These are phyloP conservation scores for Pammene fasciana DNA, from an alignment of 2,888 invertebrate species.

Conservation along the genomic window DNA sequence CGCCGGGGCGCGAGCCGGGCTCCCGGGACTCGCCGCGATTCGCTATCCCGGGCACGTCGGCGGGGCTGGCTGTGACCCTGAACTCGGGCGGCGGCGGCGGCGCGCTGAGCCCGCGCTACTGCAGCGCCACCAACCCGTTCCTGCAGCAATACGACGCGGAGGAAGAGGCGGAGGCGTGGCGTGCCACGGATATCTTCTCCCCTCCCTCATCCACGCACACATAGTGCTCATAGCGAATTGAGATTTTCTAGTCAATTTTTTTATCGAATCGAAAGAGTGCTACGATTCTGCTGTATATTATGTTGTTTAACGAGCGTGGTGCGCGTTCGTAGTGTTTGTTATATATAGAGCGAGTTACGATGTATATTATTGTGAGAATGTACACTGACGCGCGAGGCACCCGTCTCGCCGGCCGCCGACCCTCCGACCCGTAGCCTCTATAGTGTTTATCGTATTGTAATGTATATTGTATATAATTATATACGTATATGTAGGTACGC, in stretches of 20 bases:
- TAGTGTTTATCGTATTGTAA: constrained; percentile 76
- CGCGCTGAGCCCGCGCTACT: constrained; percentile 72
- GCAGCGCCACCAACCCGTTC: constrained; percentile 84
- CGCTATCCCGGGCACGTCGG: constrained; percentile 84
- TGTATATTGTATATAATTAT: constrained; percentile 80
- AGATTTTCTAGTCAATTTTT: constrained; percentile 83
- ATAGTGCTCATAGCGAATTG: constrained; percentile 79
- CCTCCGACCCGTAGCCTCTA: constrained; percentile 69
- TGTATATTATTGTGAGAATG: constrained; percentile 82
- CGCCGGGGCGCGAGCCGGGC: constrained; percentile 53
- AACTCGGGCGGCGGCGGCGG: constrained; percentile 62
- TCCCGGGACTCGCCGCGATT: constrained; percentile 67
- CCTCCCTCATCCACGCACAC: constrained; percentile 73
- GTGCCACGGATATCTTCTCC: constrained; percentile 76
- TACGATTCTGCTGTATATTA: constrained; percentile 81
- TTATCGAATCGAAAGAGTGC: constrained; percentile 77
- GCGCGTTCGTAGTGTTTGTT: constrained; percentile 78
- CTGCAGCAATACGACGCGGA: constrained; percentile 82
- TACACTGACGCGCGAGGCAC: constrained; percentile 71
- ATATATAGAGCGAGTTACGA: constrained; percentile 80
- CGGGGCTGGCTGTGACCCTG: constrained; percentile 85
- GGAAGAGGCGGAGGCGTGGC: constrained; percentile 79
- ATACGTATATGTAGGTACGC: constrained; percentile 76
- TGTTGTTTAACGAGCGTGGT: constrained; percentile 74
- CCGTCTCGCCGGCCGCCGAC: constrained; percentile 65